phyloP scores from a whole-genome alignment of 1,140 invertebrate genomes.

The Asbolus verrucosus region DNA sequence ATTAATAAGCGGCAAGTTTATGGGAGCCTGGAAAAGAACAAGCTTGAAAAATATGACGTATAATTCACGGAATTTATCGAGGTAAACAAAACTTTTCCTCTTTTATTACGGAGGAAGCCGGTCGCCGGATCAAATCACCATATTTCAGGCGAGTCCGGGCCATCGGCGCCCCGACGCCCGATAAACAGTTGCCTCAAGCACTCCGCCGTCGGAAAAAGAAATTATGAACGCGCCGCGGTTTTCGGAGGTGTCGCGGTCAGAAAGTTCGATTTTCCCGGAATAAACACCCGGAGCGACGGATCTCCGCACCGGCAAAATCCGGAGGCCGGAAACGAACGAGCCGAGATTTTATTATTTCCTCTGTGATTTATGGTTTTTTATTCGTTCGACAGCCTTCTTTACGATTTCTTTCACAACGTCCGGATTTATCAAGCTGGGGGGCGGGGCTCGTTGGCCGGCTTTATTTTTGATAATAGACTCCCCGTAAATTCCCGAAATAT shows the following conservation, averaged over 20 bases:
- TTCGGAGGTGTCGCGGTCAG: background rate
- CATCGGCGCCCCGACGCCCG: background rate
- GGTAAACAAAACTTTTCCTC: constrained; percentile 13
- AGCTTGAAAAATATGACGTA: constrained; percentile 33
- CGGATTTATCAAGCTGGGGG: no score
- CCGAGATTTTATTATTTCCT: constrained; percentile 6
- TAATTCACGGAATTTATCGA: background rate
- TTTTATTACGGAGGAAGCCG: background rate
- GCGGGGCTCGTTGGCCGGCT: background rate
- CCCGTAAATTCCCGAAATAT: constrained; percentile 12
- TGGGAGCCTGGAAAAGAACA: background rate
- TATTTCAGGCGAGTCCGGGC: constrained; percentile 13
- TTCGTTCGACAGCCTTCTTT: no score
- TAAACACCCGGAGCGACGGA: background rate
- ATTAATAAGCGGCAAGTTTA: constrained; percentile 16
- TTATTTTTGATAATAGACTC: background rate
- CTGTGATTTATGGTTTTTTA: constrained; percentile 8
- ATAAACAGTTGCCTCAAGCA: no score
- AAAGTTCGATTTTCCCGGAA: background rate
- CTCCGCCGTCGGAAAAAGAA: no score
- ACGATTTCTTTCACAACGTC: background rate
- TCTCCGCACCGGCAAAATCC: background rate
- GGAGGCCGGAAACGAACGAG: background rate
- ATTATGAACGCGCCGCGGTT: background rate
- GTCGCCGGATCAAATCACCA: constrained; percentile 16